Evolutionary conservation across 2,797 vertebrate species (phyloP).

Genomic region (Orientallactaga sibirica): DNA sequence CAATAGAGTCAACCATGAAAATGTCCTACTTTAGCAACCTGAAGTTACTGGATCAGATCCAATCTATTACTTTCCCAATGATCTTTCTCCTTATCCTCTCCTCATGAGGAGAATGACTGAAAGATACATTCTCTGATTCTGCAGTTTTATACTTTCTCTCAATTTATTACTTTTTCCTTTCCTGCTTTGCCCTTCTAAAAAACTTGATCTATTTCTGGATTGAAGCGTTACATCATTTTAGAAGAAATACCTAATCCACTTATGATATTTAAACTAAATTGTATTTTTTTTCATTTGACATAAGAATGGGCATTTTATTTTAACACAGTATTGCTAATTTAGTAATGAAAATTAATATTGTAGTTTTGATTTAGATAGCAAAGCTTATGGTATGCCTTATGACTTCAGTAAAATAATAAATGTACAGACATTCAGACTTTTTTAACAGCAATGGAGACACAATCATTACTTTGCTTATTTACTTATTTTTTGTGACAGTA

Average conservation of each 20-base stretch:
- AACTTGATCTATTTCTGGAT: background rate
- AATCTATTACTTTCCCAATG: background rate
- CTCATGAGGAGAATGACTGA: too few species aligned
- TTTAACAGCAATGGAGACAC: background rate
- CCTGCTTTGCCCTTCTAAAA: background rate
- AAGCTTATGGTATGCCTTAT: background rate
- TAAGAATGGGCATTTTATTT: background rate
- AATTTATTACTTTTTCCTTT: too few species aligned
- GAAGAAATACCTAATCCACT: background rate
- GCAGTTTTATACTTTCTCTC: background rate
- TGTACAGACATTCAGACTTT: background rate
- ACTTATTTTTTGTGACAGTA: background rate
- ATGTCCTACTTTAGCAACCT: background rate
- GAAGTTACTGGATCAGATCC: background rate
- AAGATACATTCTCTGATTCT: background rate
- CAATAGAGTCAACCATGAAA: too few species aligned
- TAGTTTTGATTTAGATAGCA: background rate
- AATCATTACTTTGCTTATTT: background rate
- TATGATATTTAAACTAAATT: background rate
- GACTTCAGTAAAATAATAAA: background rate
- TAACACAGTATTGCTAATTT: background rate
- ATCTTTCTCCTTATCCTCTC: background rate
- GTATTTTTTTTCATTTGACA: background rate
- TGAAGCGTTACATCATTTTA: background rate
- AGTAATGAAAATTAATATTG: background rate